Evolutionary conservation across 2,113 vertebrate genomes (phyloP).

Genomic region (Stomatorhinus ivindoensis): DNA sequence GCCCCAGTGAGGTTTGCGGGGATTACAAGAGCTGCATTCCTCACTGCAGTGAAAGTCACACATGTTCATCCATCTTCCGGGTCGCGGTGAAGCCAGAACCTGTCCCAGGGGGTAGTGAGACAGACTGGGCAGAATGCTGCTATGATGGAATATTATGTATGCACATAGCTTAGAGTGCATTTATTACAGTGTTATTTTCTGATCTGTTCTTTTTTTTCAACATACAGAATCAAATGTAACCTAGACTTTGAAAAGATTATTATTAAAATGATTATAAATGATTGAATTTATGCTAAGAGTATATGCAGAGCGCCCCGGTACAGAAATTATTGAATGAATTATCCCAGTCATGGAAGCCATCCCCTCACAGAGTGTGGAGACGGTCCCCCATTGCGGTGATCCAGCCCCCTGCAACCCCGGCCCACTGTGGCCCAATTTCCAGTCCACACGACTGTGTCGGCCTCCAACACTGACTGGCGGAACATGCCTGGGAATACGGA

Average conservation of each 20-base stretch:
- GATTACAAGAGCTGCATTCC: background rate
- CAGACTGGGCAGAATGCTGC: background rate
- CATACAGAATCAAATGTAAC: background rate
- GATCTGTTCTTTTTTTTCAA: background rate
- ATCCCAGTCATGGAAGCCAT: background rate
- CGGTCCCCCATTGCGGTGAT: background rate
- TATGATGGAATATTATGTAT: background rate
- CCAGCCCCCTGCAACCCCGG: background rate
- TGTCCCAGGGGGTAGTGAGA: background rate
- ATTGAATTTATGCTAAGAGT: background rate
- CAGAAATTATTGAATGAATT: background rate
- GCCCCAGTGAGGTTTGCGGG: background rate
- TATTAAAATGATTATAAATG: background rate
- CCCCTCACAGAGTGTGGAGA: background rate
- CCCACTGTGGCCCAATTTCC: conserved; percentile 3
- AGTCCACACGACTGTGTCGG: background rate
- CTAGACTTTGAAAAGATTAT: background rate
- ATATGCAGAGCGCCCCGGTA: background rate
- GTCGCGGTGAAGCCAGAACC: background rate
- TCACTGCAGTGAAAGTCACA: background rate
- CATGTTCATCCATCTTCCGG: background rate
- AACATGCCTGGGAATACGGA: conserved; percentile 12
- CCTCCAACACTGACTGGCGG: conserved; percentile 1
- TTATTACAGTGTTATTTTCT: background rate
- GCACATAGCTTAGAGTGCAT: background rate